These are phyloP conservation scores for Clarias gariepinus DNA, from an alignment of 2,113 vertebrate species.

Conservation along the genomic window DNA sequence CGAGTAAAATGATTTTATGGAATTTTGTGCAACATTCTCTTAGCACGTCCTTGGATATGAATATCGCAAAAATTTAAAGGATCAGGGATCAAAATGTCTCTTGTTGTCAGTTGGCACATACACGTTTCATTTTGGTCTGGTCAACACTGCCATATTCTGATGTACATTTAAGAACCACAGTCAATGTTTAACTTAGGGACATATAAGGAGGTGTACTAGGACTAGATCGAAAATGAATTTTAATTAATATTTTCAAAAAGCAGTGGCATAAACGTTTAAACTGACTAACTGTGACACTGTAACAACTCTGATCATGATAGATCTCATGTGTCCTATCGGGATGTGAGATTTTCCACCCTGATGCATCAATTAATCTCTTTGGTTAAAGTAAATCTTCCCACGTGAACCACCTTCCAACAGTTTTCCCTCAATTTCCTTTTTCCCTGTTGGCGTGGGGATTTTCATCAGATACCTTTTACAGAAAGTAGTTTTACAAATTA, in stretches of 20 bases:
- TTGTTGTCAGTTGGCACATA: background rate
- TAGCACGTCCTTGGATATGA: background rate
- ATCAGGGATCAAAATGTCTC: background rate
- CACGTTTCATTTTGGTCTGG: background rate
- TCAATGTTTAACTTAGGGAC: background rate
- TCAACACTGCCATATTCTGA: background rate
- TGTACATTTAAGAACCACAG: background rate
- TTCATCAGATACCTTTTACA: background rate
- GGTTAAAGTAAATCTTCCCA: background rate
- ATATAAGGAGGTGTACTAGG: background rate
- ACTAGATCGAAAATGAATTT: background rate
- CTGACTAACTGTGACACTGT: background rate
- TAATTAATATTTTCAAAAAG: background rate
- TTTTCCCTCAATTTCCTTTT: background rate
- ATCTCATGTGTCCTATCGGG: background rate
- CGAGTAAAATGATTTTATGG: background rate
- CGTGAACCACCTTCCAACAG: background rate
- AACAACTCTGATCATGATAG: background rate
- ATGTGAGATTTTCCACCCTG: background rate
- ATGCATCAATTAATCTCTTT: background rate
- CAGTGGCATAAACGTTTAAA: background rate
- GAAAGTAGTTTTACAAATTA: background rate
- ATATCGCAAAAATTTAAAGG: background rate
- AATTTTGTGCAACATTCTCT: background rate
- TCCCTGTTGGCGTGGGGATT: too few relatives aligned